Base-by-base conservation (phyloP, 2,888 invertebrate species). In the Camponotus fellah region DNA sequence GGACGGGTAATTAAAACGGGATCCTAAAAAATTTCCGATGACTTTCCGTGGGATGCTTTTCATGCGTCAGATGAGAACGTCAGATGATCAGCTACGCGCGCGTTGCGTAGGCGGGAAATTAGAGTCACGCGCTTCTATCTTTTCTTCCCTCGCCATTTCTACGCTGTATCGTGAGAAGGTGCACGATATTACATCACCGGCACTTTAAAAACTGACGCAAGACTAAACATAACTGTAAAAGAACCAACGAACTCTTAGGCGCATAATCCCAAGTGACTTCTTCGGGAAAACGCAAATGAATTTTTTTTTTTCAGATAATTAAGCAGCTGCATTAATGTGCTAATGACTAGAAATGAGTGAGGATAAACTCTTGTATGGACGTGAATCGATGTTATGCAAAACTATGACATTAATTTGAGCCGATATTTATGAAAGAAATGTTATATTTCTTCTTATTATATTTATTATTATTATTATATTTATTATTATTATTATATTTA, bases 91-190 rank as follows among this genome's bases (percentile, higher is more conserved):
- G 68, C 62, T 17, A 53, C 72, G 62, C 9, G 76, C 71, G n/a
- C 64, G 69, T 86, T 86, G 86, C 88, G 88, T 88, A 86, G 84
- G 83, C 87, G 88, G 83, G 87, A 87, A 89, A 89, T 87, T 87
- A 83, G 88, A 82, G 84, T 71, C 80, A 62, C 58, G 82, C 60
- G 69, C 79, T 14, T 77, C 77, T 62, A 64, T 69, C 77, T 86
- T 86, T 85, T 86, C 85, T 80, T 84, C 56, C 71, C 26, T 69
- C n/a, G 46, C 8, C 53, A 8, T 76, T 83, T 85, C 88, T 71
- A 8, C 53, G 65, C 56, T n/a, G 72, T 53, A 79, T 86, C 88
- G 88, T 88, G 88, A 86, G 88, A 88, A 88, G 81, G 83, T 69
- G 83, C 64, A 74, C 32, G 32, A 56, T 32, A 75, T 88, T 88